These are phyloP conservation scores for Cerceris ruficornis DNA, from an alignment of 2,888 invertebrate species.

Conservation along the genomic window DNA sequence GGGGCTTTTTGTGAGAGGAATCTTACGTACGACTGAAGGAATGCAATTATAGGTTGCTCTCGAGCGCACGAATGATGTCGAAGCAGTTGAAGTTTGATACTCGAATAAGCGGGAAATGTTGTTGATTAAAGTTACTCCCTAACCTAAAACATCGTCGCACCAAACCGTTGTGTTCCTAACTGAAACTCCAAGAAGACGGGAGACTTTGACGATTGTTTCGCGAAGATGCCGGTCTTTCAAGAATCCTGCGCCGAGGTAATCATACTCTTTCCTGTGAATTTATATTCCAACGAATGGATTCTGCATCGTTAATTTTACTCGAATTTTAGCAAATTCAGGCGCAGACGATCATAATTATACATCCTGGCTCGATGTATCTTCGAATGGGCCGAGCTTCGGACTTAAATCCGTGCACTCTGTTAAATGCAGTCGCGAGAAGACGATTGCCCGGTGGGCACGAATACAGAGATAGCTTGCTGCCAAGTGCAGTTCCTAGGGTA, in stretches of 20 bases:
- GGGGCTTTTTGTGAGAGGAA: too few relatives aligned
- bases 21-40: too few relatives aligned
- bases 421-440: conserved; percentile 93
- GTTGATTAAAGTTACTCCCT: too few relatives aligned
- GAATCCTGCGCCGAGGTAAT: conserved; percentile 79
- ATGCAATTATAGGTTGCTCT: too few relatives aligned
- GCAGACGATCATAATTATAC: conserved; percentile 94
- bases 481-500: conserved; percentile 85
- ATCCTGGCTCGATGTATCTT: conserved; percentile 95
- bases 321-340: conserved; percentile 87
- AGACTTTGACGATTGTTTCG: too few relatives aligned
- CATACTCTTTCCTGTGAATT: background rate
- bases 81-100: too few relatives aligned
- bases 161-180: too few relatives aligned
- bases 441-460: conserved; percentile 81
- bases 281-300: background rate
- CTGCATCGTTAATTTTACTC: conserved; percentile 26
- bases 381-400: conserved; percentile 96
- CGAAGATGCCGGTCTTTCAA: conserved; percentile 78
- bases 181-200: too few relatives aligned
- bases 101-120: too few relatives aligned
- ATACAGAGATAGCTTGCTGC: conserved; percentile 86
- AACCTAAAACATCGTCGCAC: too few relatives aligned
- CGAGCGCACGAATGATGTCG: too few relatives aligned
- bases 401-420: conserved; percentile 90